These are phyloP conservation scores for Psittacula echo DNA, from an alignment of 2,797 vertebrate species.

Conservation along the genomic window DNA sequence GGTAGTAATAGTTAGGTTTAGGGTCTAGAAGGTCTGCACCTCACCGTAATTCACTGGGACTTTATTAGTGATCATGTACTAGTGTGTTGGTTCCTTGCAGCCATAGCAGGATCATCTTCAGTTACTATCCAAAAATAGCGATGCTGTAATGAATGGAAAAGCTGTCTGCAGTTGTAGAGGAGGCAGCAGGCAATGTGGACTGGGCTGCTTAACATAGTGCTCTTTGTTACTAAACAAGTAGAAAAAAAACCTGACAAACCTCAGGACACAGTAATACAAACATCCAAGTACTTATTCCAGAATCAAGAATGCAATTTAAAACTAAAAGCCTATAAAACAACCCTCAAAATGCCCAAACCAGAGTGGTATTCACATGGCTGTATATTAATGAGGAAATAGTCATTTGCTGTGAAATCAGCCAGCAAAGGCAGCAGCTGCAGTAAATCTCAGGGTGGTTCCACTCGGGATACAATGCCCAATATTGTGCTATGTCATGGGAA, in stretches of 20 bases:
- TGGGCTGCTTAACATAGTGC: not conserved
- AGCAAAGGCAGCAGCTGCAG: not conserved
- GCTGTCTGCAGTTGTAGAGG: not conserved
- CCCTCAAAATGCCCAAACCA: not conserved
- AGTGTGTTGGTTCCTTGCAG: not conserved
- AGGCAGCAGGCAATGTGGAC: not conserved
- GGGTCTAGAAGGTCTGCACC: not conserved
- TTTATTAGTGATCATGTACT: not conserved
- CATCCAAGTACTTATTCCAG: not conserved
- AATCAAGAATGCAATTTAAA: not conserved
- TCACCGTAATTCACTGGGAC: not conserved
- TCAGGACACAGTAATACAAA: not conserved
- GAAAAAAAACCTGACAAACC: not conserved
- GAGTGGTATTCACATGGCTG: not conserved
- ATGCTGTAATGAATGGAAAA: not conserved
- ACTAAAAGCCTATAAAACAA: not conserved
- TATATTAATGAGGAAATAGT: not conserved
- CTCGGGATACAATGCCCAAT: not conserved
- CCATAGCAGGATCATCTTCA: not conserved
- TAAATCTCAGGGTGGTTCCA: not conserved
- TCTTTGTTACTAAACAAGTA: not conserved
- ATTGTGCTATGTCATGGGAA: not conserved
- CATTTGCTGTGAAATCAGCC: not conserved
- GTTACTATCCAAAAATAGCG: not conserved
- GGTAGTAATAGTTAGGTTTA: not conserved